phyloP scores from a whole-genome alignment of 2,888 invertebrate genomes.

The Laothoe populi region DNA sequence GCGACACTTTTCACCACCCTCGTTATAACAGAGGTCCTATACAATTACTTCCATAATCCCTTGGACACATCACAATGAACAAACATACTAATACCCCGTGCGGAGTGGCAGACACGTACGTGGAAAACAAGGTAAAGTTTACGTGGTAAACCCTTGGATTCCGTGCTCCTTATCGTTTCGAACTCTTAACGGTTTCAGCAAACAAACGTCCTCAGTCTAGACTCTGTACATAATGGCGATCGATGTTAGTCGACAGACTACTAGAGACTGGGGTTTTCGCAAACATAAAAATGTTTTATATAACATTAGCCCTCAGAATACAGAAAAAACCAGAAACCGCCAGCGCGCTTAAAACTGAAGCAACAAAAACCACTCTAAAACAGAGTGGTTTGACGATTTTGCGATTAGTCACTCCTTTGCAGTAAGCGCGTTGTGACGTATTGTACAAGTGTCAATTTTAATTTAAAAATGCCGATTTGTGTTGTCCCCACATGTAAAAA shows the following conservation, averaged over 20 bases:
- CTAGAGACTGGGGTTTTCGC: background rate
- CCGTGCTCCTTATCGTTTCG: background rate
- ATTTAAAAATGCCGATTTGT: too few species aligned
- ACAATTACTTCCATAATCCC: background rate
- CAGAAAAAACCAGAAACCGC: too few species aligned
- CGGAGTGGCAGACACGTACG: background rate
- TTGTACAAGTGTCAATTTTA: too few species aligned
- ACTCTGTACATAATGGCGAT: conserved; percentile 15
- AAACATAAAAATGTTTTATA: background rate
- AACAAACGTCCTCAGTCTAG: conserved; percentile 10
- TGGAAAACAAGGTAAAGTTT: background rate
- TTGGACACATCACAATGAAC: conserved; percentile 4
- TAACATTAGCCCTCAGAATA: too few species aligned
- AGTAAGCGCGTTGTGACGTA: too few species aligned
- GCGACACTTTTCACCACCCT: too few species aligned
- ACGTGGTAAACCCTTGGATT: background rate
- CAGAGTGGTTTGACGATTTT: too few species aligned
- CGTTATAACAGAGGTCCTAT: too few species aligned
- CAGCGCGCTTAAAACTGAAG: too few species aligned
- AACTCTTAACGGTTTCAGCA: conserved; percentile 3
- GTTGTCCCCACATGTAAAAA: too few species aligned
- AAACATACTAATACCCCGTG: conserved; percentile 10
- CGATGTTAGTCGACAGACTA: background rate
- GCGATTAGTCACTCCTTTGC: too few species aligned
- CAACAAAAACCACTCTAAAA: too few species aligned